Evolutionary conservation across 2,797 vertebrate genomes (phyloP).

Genomic region (Acrocephalus scirpaceus): DNA sequence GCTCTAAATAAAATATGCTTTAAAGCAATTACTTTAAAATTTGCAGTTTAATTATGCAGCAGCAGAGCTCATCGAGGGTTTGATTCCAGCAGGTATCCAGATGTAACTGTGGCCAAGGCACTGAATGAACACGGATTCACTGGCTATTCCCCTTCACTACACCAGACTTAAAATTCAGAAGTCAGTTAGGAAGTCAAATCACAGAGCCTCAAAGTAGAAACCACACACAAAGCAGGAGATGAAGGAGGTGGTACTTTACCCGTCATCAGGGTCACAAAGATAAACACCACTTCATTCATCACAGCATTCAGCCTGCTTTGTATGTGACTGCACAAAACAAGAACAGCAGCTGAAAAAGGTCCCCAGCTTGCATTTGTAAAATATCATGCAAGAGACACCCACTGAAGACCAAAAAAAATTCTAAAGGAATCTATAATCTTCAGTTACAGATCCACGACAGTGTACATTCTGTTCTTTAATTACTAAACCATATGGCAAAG

Average conservation of each 20-base stretch:
- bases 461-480: not conserved
- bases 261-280: slow-evolving; percentile 23
- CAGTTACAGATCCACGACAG: not conserved
- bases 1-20: not conserved
- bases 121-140: accelerated
- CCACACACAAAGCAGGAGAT: slow-evolving; percentile 33
- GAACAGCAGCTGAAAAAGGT: not conserved
- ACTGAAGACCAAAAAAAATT: not conserved
- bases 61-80: not conserved
- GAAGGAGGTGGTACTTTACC: slow-evolving; percentile 45
- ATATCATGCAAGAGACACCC: not conserved
- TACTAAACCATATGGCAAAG: not conserved
- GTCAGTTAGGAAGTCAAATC: not conserved
- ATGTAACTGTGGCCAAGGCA: not conserved
- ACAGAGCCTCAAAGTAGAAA: not conserved
- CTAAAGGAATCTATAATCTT: not conserved
- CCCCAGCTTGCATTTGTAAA: not conserved
- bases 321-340: not conserved
- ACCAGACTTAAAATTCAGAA: slow-evolving; percentile 7
- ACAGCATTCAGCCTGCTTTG: not conserved
- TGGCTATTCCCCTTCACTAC: accelerated
- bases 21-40: not conserved
- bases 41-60: not conserved
- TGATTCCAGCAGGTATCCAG: not conserved
- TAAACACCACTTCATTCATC: slow-evolving; percentile 63